Conservation (phyloP, 2,888 invertebrate genomes). For the Drosophila infuscata region DNA sequence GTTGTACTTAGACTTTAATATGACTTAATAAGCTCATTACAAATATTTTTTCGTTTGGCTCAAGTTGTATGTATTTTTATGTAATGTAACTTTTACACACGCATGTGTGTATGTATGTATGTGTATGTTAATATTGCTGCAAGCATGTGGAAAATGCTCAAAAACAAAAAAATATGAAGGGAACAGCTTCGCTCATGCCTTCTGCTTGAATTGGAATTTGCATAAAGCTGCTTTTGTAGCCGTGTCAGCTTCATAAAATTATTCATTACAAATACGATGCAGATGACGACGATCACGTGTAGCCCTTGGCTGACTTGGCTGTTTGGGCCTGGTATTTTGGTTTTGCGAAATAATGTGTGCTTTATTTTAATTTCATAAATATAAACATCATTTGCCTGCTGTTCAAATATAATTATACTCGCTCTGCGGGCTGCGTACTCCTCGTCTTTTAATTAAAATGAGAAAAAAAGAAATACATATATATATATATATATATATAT, state of each 20-base stretch:
- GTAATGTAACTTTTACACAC: slow-evolving; percentile 61
- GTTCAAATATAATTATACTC: slow-evolving; percentile 74
- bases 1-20: slow-evolving; percentile 79
- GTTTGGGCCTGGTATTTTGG: slow-evolving; percentile 4
- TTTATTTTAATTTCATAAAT: slow-evolving; percentile 76
- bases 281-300: slow-evolving; percentile 27
- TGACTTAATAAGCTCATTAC: slow-evolving; percentile 80
- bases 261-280: slow-evolving; percentile 43
- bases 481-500: slow-evolving; percentile 2
- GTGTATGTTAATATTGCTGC: slow-evolving; percentile 43
- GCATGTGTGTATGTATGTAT: slow-evolving; percentile 30
- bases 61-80: background rate
- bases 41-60: slow-evolving; percentile 48
- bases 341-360: slow-evolving; percentile 20
- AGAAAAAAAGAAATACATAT: slow-evolving; percentile 13
- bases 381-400: slow-evolving; percentile 74
- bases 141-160: slow-evolving; percentile 24
- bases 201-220: slow-evolving; percentile 66
- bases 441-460: slow-evolving; percentile 69
- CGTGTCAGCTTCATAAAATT: slow-evolving; percentile 17
- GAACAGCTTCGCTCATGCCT: slow-evolving; percentile 43
- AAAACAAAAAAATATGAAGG: slow-evolving; percentile 16
- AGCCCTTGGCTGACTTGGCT: slow-evolving; percentile 12
- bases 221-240: slow-evolving; percentile 67
- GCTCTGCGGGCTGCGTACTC: slow-evolving; percentile 36